Base-by-base conservation (phyloP, 2,888 invertebrate genomes). In the Elmis aenea region DNA sequence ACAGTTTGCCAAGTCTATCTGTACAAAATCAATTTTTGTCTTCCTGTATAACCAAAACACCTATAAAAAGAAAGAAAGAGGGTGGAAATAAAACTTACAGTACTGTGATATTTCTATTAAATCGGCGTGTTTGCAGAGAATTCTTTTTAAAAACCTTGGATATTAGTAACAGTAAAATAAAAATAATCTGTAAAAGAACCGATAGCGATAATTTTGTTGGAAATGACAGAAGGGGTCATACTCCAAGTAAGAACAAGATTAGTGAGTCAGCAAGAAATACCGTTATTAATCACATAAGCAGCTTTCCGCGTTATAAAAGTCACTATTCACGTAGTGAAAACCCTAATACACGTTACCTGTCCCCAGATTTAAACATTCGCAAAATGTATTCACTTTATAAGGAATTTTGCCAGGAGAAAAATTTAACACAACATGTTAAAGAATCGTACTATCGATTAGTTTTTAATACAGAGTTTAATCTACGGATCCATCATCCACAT, bases 391-490 rank as follows among this genome's bases (percentile, higher is more conserved):
- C 9, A 10, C 28, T 28, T 5, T 28, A 28, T 10, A 18, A n/a
- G 10, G 18, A 14, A 28, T 8, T 8, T 15, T 28, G 28, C 12
- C 5, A 15, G 9, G 28, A 3, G 10, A 5, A 15, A 5, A 2
- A 24, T 6, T 11, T 11, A 10, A 4, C 8, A n/a, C n/a, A n/a
- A 9, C 24, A 10, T 9, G 24, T 24, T 8, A 28, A 28, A 28
- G 18, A 28, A 16, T 28, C 28, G 3, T 28, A 18, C 18, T 28
- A 28, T 16, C 2, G 28, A 4, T 13, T 11, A 6, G 18, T 9
- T 16, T 28, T 28, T 16, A 16, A 16, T 28, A 16, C 28, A 1
- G 28, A 18, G 8, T 28, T 28, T 16, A 28, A 28, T 14, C 14
- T 28, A 10, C 12, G 11, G 14, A 18, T 14, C 10, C 4, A 28